Conservation (phyloP, 2,888 invertebrate species). For the Lasioglossum leucozonium region DNA sequence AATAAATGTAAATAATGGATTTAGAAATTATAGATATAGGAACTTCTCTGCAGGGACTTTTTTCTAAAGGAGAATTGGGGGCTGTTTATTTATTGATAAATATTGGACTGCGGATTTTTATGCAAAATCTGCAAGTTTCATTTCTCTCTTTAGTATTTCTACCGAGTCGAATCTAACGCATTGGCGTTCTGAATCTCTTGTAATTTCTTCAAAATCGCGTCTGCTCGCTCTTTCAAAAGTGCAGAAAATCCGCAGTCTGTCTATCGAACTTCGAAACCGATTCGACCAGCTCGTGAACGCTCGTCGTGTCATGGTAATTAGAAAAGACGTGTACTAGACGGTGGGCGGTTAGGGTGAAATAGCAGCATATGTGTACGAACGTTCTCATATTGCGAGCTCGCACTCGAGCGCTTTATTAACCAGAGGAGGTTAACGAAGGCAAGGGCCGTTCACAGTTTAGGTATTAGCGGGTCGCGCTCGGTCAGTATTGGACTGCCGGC, state of each 20-base stretch:
- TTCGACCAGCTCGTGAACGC: neutral
- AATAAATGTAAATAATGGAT: neutral
- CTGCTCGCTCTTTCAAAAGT: too few relatives aligned
- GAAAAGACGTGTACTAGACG: neutral
- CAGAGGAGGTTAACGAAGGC: neutral
- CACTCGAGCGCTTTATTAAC: neutral
- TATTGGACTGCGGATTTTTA: too few relatives aligned
- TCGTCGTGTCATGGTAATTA: neutral
- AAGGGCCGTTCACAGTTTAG: conserved; percentile 1
- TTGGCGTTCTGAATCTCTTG: too few relatives aligned
- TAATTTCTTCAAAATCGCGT: too few relatives aligned
- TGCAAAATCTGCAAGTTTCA: too few relatives aligned
- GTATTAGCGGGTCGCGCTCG: conserved; percentile 19
- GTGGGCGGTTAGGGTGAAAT: neutral
- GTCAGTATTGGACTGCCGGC: conserved; percentile 26
- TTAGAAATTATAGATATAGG: neutral
- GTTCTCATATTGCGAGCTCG: neutral
- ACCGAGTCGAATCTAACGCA: too few relatives aligned
- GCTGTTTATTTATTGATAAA: too few relatives aligned
- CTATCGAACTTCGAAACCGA: neutral
- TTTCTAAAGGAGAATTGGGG: too few relatives aligned
- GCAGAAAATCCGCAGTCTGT: too few relatives aligned
- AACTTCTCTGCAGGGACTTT: too few relatives aligned
- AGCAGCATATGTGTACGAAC: neutral
- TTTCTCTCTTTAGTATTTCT: too few relatives aligned